These are phyloP conservation scores for Brachionus rubens DNA, from an alignment of 1,140 invertebrate genomes.

Conservation along the genomic window DNA sequence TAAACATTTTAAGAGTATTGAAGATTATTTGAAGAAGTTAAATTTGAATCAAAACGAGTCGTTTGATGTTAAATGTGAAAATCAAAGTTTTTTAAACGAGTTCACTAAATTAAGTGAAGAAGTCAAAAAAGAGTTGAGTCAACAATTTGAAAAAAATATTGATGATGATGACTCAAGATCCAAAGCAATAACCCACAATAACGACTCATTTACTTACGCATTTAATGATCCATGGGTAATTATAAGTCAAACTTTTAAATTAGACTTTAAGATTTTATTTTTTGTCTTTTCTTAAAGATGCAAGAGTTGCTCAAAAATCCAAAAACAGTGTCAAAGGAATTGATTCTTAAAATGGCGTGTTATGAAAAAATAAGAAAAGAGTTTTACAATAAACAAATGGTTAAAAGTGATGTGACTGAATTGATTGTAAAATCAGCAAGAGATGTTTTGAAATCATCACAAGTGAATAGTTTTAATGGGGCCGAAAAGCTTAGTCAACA, in stretches of 20 bases:
- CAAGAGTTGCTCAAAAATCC: background rate
- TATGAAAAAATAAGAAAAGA: slow-evolving; percentile 1
- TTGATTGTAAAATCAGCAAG: background rate
- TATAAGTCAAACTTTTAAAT: too few relatives aligned
- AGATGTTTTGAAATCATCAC: background rate
- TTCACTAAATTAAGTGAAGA: background rate
- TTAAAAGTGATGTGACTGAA: background rate
- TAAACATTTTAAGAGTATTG: background rate
- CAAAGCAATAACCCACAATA: background rate
- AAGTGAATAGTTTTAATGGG: background rate
- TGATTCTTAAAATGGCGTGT: background rate
- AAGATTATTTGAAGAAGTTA: slow-evolving; percentile 5
- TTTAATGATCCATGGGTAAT: slow-evolving; percentile 2
- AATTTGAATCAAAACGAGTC: background rate
- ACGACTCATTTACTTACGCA: background rate
- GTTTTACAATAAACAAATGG: background rate
- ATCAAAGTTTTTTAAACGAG: background rate
- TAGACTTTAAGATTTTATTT: background rate
- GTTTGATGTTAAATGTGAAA: background rate
- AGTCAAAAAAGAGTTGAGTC: background rate
- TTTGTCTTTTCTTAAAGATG: background rate
- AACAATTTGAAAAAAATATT: background rate
- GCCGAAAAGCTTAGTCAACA: slow-evolving; percentile 2
- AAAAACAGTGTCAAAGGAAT: background rate
- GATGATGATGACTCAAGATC: background rate